phyloP scores from a whole-genome alignment of 2,888 invertebrate species.

The Drosophila paracracens region DNA sequence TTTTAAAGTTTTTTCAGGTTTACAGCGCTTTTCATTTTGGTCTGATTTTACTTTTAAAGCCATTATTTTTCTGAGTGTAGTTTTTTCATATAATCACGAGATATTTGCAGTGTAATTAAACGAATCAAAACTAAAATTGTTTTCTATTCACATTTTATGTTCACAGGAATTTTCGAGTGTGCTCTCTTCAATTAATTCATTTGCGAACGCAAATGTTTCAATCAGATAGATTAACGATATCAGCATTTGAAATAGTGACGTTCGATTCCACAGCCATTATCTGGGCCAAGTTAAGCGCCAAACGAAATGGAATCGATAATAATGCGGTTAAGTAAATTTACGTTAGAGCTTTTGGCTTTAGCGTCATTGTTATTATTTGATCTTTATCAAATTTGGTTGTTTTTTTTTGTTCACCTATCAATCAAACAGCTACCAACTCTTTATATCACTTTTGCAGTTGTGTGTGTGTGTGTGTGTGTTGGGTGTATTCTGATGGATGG shows the following conservation, averaged over 20 bases:
- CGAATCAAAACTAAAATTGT: no score
- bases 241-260: constrained; percentile 36
- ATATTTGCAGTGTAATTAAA: background rate
- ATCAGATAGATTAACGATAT: constrained; percentile 46
- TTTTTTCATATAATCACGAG: background rate
- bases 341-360: constrained; percentile 25
- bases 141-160: background rate
- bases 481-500: constrained; percentile 69
- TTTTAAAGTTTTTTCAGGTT: background rate
- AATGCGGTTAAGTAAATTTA: constrained; percentile 67
- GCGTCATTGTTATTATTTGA: constrained; percentile 15
- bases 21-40: background rate
- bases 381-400: constrained; percentile 5
- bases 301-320: constrained; percentile 30
- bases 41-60: rapidly evolving
- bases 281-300: constrained; percentile 34
- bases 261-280: constrained; percentile 43
- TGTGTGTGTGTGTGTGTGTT: constrained; percentile 27
- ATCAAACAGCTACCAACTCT: constrained; percentile 54
- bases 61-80: background rate
- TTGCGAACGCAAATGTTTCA: constrained; percentile 20
- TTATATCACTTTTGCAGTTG: constrained; percentile 16
- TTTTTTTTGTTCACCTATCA: constrained; percentile 57
- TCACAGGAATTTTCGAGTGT: background rate
- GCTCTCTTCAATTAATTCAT: constrained; percentile 13